Percentiles rank a stretch among this genome's conserved stretches.
Evolutionary conservation across 1,140 invertebrate genomes (phyloP).

Genomic region (Drosophila pectinifera): DNA sequence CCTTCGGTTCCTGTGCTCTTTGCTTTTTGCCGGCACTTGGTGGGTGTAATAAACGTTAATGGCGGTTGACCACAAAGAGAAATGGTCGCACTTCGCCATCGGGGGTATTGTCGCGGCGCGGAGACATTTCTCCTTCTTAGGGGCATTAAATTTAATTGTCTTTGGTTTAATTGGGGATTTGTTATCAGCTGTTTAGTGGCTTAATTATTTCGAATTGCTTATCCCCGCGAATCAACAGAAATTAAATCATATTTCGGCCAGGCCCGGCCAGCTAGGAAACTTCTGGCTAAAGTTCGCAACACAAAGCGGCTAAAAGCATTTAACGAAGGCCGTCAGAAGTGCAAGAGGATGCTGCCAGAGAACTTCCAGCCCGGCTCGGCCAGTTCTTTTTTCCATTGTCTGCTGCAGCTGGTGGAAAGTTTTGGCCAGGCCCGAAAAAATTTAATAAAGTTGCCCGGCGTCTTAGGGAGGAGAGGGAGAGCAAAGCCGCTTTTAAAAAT

Average conservation of each 20-base stretch:
- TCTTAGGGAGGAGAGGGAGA: constrained; percentile 61
- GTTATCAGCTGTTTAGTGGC: constrained; percentile 78
- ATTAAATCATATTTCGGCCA: constrained; percentile 31
- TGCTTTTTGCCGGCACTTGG: constrained; percentile 67
- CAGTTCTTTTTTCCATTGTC: constrained; percentile 34
- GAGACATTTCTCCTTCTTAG: constrained; percentile 38
- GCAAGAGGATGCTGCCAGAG: constrained; percentile 26
- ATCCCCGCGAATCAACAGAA: constrained; percentile 22
- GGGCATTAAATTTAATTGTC: constrained; percentile 71
- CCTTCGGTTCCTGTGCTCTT: constrained; percentile 62
- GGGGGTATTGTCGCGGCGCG: too few relatives aligned
- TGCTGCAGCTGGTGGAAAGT: constrained; percentile 55
- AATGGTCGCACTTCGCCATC: constrained; percentile 72
- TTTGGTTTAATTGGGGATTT: constrained; percentile 74
- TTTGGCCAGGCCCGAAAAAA: constrained; percentile 36
- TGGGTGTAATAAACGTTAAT: constrained; percentile 82
- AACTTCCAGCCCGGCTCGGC: constrained; percentile 44
- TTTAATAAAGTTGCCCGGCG: constrained; percentile 55
- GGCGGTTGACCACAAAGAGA: constrained; percentile 81
- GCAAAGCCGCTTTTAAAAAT: constrained; percentile 80
- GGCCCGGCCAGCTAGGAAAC: constrained; percentile 39
- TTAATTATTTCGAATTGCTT: constrained; percentile 70
- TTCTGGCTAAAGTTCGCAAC: constrained; percentile 41
- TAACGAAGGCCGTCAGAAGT: constrained; percentile 41
- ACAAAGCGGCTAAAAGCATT: constrained; percentile 77